phyloP scores from a whole-genome alignment of 2,888 invertebrate species.

The Drosophila fungiperda region DNA sequence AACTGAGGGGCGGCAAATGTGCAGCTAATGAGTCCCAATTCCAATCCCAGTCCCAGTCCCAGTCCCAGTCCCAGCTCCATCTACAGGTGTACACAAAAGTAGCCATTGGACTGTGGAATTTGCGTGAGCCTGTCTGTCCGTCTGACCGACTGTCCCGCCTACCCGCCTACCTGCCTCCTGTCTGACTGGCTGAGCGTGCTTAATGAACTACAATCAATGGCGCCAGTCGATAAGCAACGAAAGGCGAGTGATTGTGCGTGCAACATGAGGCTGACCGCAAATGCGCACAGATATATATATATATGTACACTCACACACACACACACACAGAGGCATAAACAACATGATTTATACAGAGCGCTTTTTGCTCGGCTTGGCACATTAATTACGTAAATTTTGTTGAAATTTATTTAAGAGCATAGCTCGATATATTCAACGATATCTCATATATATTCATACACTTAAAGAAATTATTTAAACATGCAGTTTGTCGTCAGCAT shows the following conservation, averaged over 20 bases:
- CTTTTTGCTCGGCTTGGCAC: slow-evolving; percentile 43
- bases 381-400: slow-evolving; percentile 75
- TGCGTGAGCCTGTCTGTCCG: slow-evolving; percentile 43
- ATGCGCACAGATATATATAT: slow-evolving; percentile 43
- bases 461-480: slow-evolving; percentile 27
- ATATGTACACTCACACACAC: slow-evolving; percentile 8
- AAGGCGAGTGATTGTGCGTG: slow-evolving; percentile 72
- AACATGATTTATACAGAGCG: slow-evolving; percentile 55
- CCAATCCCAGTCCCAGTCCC: slow-evolving; percentile 21
- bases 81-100: slow-evolving; percentile 49
- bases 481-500: slow-evolving; percentile 40
- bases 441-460: background rate
- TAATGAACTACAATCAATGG: slow-evolving; percentile 81
- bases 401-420: slow-evolving; percentile 71
- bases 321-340: background rate
- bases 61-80: slow-evolving; percentile 16
- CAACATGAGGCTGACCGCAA: slow-evolving; percentile 74
- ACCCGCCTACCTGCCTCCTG: background rate
- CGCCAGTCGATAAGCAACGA: slow-evolving; percentile 72
- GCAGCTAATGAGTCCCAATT: slow-evolving; percentile 64
- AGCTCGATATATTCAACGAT: slow-evolving; percentile 21
- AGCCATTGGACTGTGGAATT: slow-evolving; percentile 20
- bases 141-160: background rate
- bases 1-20: slow-evolving; percentile 31
- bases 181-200: slow-evolving; percentile 60